Percentiles rank a stretch among this genome's conserved stretches.
Evolutionary conservation across 1,140 invertebrate genomes (phyloP).

Genomic region (Macrobrachium nipponense): DNA sequence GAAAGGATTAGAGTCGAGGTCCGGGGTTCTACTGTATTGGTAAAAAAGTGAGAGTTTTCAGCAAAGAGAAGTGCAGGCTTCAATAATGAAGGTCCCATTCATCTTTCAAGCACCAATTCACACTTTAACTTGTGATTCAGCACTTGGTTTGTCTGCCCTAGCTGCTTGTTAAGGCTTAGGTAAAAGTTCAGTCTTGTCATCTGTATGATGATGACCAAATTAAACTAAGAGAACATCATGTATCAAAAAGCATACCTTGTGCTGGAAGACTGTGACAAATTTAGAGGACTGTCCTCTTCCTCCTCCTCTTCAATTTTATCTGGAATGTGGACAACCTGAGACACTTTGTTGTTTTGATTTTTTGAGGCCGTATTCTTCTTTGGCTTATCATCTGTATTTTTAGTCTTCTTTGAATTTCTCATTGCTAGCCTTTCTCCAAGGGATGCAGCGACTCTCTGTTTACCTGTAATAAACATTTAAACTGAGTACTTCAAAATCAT

Average conservation of each 20-base stretch:
- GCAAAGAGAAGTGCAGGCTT: neutral
- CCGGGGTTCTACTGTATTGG: no score
- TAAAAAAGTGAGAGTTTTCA: neutral
- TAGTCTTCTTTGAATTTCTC: neutral
- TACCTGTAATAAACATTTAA: no score
- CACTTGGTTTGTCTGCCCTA: no score
- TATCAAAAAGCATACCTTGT: constrained; percentile 9
- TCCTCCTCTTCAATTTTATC: neutral
- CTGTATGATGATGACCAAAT: neutral
- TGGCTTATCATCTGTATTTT: neutral
- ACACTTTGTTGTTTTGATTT: neutral
- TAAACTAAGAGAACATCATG: neutral
- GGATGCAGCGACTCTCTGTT: no score
- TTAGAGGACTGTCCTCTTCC: constrained; percentile 12
- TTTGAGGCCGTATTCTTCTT: neutral
- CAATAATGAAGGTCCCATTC: neutral
- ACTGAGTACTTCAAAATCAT: no score
- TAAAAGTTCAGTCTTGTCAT: no score
- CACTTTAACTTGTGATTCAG: no score
- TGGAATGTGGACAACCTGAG: neutral
- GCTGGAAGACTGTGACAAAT: constrained; percentile 31
- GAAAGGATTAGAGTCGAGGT: no score
- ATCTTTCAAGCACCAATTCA: no score
- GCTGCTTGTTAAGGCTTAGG: no score
- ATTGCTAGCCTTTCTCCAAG: no score